These are phyloP conservation scores for Hoplias malabaricus DNA, from an alignment of 2,113 vertebrate species.

Conservation along the genomic window DNA sequence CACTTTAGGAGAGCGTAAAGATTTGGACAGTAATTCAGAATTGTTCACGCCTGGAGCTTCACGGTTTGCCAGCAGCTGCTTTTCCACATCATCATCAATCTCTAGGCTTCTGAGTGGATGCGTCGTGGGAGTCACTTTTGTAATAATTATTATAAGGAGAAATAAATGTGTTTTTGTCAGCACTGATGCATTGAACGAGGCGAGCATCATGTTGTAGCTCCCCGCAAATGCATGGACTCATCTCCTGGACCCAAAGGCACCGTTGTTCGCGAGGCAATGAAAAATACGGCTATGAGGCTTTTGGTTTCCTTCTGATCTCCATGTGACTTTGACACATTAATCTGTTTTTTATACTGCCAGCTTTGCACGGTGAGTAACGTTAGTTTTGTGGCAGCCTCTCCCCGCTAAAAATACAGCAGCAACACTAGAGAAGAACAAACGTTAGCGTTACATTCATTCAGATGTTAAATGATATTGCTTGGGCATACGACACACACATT, in stretches of 20 bases:
- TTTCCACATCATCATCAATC: background rate
- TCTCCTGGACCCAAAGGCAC: constrained; percentile 10
- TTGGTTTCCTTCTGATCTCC: constrained; percentile 1
- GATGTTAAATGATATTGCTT: no score
- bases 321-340: constrained; percentile 39
- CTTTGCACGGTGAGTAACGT: constrained; percentile 1
- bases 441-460: no score
- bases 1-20: no score
- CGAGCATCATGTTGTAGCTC: background rate
- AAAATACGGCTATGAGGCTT: background rate
- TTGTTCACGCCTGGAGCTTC: background rate
- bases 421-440: no score
- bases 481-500: no score
- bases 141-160: background rate
- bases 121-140: background rate
- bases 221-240: constrained; percentile 9
- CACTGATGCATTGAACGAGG: background rate
- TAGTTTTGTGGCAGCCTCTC: background rate
- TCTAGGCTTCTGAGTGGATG: background rate
- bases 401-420: no score
- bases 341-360: no score
- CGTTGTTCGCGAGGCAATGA: background rate
- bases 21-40: no score
- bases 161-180: no score
- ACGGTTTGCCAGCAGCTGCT: background rate